phyloP scores from a whole-genome alignment of 92 coral and sea anemone genomes.

The Isaurus tuberculatus region DNA sequence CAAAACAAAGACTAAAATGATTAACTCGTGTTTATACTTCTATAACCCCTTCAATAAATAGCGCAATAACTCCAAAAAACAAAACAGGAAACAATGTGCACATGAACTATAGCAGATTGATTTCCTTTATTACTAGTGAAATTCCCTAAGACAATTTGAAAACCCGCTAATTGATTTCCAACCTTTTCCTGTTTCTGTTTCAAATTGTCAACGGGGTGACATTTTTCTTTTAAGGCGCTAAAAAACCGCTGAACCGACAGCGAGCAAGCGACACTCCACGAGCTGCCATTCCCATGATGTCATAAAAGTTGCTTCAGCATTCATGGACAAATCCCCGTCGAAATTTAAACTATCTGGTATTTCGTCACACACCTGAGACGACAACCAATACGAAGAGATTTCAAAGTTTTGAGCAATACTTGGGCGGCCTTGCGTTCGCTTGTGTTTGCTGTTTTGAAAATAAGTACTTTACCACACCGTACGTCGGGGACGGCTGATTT shows the following conservation, averaged over 20 bases:
- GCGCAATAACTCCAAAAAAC: neutral
- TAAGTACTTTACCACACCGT: too few relatives aligned
- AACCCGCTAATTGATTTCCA: conserved; percentile 16
- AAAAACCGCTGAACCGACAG: neutral
- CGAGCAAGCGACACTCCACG: neutral
- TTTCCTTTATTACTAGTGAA: conserved; percentile 9
- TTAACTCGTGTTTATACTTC: too few relatives aligned
- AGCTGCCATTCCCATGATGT: conserved; percentile 24
- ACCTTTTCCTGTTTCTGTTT: conserved; percentile 35
- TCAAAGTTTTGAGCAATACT: neutral
- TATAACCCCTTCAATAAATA: neutral
- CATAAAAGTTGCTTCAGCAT: neutral
- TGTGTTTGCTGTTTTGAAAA: neutral
- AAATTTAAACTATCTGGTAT: neutral
- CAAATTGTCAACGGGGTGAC: neutral
- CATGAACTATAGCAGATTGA: neutral
- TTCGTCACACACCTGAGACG: neutral
- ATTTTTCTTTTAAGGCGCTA: conserved; percentile 3
- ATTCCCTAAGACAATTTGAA: conserved; percentile 28
- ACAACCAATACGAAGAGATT: neutral
- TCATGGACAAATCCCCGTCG: neutral
- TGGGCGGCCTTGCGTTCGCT: neutral
- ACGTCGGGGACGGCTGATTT: neutral
- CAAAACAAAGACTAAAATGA: neutral
- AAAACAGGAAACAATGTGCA: conserved; percentile 12